Evolutionary conservation across 2,797 vertebrate genomes (phyloP).

Genomic region (Poeciliopsis gracilis): DNA sequence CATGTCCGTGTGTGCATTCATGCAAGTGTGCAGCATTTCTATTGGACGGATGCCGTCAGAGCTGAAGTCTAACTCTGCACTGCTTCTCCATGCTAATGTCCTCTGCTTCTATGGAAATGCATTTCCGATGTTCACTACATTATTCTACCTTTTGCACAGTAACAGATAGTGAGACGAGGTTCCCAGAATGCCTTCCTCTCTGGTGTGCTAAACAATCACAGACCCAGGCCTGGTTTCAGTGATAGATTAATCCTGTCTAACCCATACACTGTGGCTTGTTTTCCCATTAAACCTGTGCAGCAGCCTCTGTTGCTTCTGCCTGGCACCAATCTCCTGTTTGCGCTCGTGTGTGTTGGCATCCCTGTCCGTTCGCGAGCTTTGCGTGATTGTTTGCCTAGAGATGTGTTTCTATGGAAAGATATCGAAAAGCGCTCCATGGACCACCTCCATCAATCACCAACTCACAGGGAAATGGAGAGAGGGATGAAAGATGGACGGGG

Average conservation of each 20-base stretch:
- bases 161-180: slow-evolving; percentile 52
- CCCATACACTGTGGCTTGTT: slow-evolving; percentile 66
- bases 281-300: slow-evolving; percentile 70
- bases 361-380: neutral
- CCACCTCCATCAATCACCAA: slow-evolving; percentile 76
- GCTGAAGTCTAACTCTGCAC: slow-evolving; percentile 13
- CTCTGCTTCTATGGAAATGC: slow-evolving; percentile 36
- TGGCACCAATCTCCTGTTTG: slow-evolving; percentile 37
- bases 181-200: slow-evolving; percentile 46
- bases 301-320: slow-evolving; percentile 65
- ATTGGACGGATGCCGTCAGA: slow-evolving; percentile 24
- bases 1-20: slow-evolving; percentile 16
- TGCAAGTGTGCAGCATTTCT: slow-evolving; percentile 25
- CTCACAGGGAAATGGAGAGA: slow-evolving; percentile 64
- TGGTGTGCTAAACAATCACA: slow-evolving; percentile 60
- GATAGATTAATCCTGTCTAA: slow-evolving; percentile 76
- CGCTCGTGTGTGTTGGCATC: slow-evolving; percentile 30
- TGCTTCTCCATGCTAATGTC: slow-evolving; percentile 46
- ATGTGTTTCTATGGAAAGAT: slow-evolving; percentile 67
- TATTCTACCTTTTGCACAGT: slow-evolving; percentile 50
- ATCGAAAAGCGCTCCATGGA: slow-evolving; percentile 65
- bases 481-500: slow-evolving; percentile 60
- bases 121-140: slow-evolving; percentile 53
- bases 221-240: slow-evolving; percentile 57
- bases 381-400: slow-evolving; percentile 55